A percentile compares a stretch with the other conserved stretches of the same genome.
Evolutionary conservation across 2,888 invertebrate genomes (phyloP).

Genomic region (Aleiodes alternator): DNA sequence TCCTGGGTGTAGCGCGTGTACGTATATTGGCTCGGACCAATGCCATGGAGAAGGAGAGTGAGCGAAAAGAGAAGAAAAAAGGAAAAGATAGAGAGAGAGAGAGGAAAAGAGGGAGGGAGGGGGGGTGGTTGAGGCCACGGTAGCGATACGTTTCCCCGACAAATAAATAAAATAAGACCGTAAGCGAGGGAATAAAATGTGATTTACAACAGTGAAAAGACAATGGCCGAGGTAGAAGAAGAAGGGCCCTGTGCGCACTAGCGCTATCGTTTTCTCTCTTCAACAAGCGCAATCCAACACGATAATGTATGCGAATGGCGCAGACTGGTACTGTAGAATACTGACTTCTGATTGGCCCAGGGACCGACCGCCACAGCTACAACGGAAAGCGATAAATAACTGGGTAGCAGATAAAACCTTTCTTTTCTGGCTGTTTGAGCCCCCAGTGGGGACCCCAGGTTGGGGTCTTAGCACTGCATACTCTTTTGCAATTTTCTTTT

Average conservation of each 20-base stretch:
- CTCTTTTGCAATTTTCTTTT: conserved; percentile 1
- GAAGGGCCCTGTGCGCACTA: conserved; percentile 59
- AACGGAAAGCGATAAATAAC: conserved; percentile 75
- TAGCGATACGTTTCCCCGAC: conserved; percentile 74
- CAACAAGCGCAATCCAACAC: conserved; percentile 50
- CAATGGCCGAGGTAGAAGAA: conserved; percentile 70
- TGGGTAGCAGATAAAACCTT: conserved; percentile 73
- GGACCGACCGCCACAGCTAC: conserved; percentile 72
- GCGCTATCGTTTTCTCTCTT: conserved; percentile 46
- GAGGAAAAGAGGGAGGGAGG: conserved; percentile 22
- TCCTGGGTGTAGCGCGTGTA: conserved; percentile 40
- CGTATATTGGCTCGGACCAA: conserved; percentile 25
- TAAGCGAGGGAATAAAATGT: conserved; percentile 75
- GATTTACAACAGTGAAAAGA: conserved; percentile 75
- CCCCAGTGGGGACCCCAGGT: conserved; percentile 31
- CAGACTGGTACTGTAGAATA: conserved; percentile 73
- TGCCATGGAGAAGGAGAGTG: conserved; percentile 35
- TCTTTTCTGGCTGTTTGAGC: conserved; percentile 61
- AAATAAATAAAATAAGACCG: conserved; percentile 75
- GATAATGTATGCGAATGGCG: conserved; percentile 75
- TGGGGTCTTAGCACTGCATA: conserved; percentile 26
- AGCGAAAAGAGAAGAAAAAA: conserved; percentile 8
- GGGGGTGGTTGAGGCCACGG: conserved; percentile 64
- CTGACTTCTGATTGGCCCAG: conserved; percentile 74
- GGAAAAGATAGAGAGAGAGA: conserved; percentile 18